Evolutionary conservation across 2,888 invertebrate species (phyloP), one percentile per base, ranked within the genome.

Genomic region (Brachynemurus nebulosus): DNA sequence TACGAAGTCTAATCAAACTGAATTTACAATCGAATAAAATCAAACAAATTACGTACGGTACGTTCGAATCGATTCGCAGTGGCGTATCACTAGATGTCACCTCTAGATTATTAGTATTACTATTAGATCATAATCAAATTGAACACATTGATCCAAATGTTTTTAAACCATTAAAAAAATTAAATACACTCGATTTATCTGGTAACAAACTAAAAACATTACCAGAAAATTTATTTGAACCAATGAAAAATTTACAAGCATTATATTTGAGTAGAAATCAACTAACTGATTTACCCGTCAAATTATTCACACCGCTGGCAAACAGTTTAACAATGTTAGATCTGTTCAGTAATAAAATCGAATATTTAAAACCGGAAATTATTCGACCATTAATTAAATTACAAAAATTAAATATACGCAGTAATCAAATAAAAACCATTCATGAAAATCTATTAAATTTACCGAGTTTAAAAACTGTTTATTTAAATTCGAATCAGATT

Each of bases 1-100:
- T 40, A 27, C 50, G 48, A 3, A 33, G 38, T 4, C 34, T 56
- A 4, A 40, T 49, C 34, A 45, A 43, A 17, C 37, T 56, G 17
- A 54, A 55, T 42, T 43, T 56, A 17, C 54, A 53, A 12, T 45
- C 48, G 21, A 56, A 56, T 45, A 34, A 45, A 39, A 30, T 56
- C 9, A 44, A 48, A 14, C 42, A 40, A 16, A 42, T 53, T 17
- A 33, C 48, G 41, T 44, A 45, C 1, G 49, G 47, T 17, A 45
- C 52, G n/a, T 42, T 54, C 7, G 53, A 36, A 17, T 16, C 16
- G 4, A 7, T 16, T 36, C 36, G 18, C 16, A 17, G 36, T 7
- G 16, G 9, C 18, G 23, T 23, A 23, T 4, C 6, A 6, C 14
- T 17, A 3, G 36, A 36, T 14, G 36, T 36, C 9, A 9, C 36